phyloP scores from a whole-genome alignment of 2,797 vertebrate genomes.

The Liasis olivaceus region DNA sequence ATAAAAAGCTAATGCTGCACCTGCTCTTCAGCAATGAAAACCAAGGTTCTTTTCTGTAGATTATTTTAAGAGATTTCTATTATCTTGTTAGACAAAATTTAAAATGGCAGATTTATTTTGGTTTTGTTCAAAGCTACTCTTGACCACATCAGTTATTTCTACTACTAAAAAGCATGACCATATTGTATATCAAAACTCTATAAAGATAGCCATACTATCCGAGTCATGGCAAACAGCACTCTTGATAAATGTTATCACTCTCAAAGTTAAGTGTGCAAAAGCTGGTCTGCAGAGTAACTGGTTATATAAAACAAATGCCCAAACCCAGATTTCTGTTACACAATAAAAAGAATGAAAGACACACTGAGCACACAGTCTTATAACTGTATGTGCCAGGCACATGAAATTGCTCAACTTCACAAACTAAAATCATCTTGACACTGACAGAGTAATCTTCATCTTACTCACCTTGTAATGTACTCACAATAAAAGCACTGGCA shows the following conservation, averaged over 20 bases:
- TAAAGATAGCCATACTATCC: slow-evolving; percentile 7
- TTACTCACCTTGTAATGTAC: neutral
- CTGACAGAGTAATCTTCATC: slow-evolving; percentile 3
- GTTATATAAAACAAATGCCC: slow-evolving; percentile 39
- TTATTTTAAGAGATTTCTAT: neutral
- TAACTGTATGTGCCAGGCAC: slow-evolving; percentile 27
- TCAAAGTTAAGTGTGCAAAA: slow-evolving; percentile 44
- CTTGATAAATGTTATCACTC: slow-evolving; percentile 52
- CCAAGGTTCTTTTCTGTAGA: neutral
- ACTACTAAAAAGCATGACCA: neutral
- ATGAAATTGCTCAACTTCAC: slow-evolving; percentile 26
- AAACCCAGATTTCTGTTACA: slow-evolving; percentile 36
- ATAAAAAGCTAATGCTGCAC: neutral
- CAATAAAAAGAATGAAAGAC: neutral
- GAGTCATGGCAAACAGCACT: slow-evolving; percentile 35
- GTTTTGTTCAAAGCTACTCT: slow-evolving; percentile 7
- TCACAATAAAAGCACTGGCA: neutral
- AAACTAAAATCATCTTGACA: slow-evolving; percentile 23
- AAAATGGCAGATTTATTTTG: neutral
- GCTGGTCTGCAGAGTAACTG: slow-evolving; percentile 28
- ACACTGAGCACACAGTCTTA: neutral
- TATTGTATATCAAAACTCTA: neutral
- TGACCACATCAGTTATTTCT: slow-evolving; percentile 6
- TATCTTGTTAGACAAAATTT: slow-evolving; percentile 34
- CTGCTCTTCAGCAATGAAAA: neutral